Evolutionary conservation across 1,140 invertebrate genomes (phyloP), one percentile per base, ranked within the genome.

Genomic region (Carposina sasakii): DNA sequence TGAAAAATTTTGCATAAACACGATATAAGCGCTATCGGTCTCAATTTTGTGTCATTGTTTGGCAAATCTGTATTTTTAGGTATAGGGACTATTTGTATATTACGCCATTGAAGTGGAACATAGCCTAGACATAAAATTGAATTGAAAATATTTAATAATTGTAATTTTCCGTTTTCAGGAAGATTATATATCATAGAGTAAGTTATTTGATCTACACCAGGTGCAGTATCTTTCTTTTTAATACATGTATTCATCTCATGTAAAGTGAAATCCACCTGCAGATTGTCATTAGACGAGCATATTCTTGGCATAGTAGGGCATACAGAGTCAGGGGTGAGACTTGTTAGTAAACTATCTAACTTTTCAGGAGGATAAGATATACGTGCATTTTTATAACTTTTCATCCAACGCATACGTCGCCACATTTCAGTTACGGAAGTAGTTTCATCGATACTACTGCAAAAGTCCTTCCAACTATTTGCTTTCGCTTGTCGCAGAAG

Each of bases 151-250:
- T 47, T 26, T 19, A 57, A 12, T 19, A 60, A 41, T n/a, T 20
- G 43, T 34, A 28, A 13, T 48, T 54, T 57, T 2, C 30, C 50
- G 15, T 23, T 26, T 9, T 5, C 1, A 1, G 61, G 59, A 20
- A 68, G 31, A 49, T 65, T 45, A 30, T 30, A 40, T 33, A 68
- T 45, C 65, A 68, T 68, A 2, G 53, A 57, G 47, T 61, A 68
- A 0, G 58, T 48, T 8, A 68, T 60, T 5, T 39, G 19, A 39
- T 64, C 65, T 37, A 26, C 16, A 2, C 65, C 65, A 3, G 65
- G 57, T 5, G 57, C 24, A 26, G 52, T 60, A 28, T 62, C 48
- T 47, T 55, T 64, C 20, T 42, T 44, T 34, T 67, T 67, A 23
- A 63, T 17, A 22, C 46, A 55, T 16, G 48, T 56, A 15, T 55